Evolutionary conservation across 64 coral and sea anemone genomes (phyloP).

Genomic region (Actinia equina): DNA sequence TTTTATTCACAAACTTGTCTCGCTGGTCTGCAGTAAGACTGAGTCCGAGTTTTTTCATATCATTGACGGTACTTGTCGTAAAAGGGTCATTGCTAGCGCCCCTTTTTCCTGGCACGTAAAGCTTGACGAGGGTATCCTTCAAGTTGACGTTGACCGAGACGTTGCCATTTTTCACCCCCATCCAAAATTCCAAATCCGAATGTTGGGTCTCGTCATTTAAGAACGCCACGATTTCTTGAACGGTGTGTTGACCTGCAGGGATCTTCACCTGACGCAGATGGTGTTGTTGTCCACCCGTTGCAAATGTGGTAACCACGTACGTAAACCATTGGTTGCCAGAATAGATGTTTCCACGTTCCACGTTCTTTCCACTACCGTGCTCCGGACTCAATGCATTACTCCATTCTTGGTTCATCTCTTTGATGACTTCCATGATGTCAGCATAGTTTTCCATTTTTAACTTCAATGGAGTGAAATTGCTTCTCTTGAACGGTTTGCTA

Average conservation of each 20-base stretch:
- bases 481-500: not conserved
- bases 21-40: not conserved
- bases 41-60: too few species aligned
- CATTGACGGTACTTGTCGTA: not conserved
- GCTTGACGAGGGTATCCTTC: too few species aligned
- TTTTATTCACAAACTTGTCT: too few species aligned
- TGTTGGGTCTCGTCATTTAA: not conserved
- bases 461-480: not conserved
- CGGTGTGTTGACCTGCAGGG: not conserved
- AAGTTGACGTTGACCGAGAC: not conserved
- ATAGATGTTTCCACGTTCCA: not conserved
- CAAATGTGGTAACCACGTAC: not conserved
- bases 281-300: too few species aligned
- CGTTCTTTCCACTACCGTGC: not conserved
- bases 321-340: not conserved
- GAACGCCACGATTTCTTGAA: not conserved
- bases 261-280: too few species aligned
- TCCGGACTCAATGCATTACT: not conserved
- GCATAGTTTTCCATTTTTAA: not conserved
- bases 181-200: not conserved
- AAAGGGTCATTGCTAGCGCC: too few species aligned
- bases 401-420: not conserved
- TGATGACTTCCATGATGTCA: not conserved
- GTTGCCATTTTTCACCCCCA: not conserved
- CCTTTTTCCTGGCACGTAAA: too few species aligned